Evolutionary conservation across 2,888 invertebrate species (phyloP).

Genomic region (Torymus aiolomorphi): DNA sequence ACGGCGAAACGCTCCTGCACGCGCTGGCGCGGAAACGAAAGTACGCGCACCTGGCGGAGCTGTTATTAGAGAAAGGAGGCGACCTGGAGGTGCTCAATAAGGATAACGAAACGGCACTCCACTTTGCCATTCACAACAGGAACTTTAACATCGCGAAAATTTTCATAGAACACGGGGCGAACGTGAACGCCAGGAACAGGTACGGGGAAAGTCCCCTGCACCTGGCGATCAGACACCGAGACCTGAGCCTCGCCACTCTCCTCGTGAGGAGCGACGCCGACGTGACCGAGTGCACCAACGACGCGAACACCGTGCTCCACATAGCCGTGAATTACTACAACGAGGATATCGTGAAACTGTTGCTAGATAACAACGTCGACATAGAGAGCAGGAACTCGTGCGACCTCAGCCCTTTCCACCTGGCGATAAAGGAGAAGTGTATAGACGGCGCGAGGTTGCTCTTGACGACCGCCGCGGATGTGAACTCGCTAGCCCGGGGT

Average conservation of each 20-base stretch:
- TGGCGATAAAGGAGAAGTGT: constrained; percentile 28
- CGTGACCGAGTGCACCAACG: constrained; percentile 4
- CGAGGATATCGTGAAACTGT: constrained; percentile 7
- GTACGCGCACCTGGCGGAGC: not conserved
- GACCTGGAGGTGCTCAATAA: constrained; percentile 18
- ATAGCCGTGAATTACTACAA: constrained; percentile 31
- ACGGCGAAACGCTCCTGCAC: constrained; percentile 37
- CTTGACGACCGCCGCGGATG: not conserved
- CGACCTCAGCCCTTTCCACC: constrained; percentile 26
- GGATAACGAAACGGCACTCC: constrained; percentile 37
- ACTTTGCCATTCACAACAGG: constrained; percentile 31
- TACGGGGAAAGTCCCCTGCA: constrained; percentile 30
- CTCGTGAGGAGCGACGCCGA: constrained; percentile 22
- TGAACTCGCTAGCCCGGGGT: constrained; percentile 24
- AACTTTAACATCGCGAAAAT: constrained; percentile 11
- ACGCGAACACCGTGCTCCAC: constrained; percentile 22
- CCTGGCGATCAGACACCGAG: constrained; percentile 33
- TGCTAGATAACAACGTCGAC: constrained; percentile 3
- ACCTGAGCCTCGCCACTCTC: constrained; percentile 17
- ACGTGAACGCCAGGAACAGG: constrained; percentile 28
- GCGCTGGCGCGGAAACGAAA: constrained; percentile 17
- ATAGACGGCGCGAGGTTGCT: constrained; percentile 20
- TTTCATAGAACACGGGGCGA: constrained; percentile 23
- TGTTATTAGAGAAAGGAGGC: constrained; percentile 10
- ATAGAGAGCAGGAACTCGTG: constrained; percentile 4